Evolutionary conservation across 2,888 invertebrate genomes (phyloP).

Genomic region (Cephus pygmeus): DNA sequence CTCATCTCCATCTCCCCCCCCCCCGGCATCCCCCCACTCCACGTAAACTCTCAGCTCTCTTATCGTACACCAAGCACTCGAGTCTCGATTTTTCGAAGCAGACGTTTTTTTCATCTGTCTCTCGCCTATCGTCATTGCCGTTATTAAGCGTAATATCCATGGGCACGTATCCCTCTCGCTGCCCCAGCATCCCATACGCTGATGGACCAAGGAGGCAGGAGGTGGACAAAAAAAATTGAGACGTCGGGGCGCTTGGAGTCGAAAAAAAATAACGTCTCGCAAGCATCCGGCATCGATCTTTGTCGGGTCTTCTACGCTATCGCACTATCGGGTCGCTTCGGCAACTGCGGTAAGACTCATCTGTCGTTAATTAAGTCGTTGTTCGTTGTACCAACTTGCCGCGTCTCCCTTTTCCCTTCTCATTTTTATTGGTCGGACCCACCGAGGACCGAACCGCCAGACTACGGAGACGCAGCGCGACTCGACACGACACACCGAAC

Average conservation of each 20-base stretch:
- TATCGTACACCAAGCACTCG: background rate
- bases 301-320: slow-evolving; percentile 3
- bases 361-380: slow-evolving; percentile 43
- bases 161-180: background rate
- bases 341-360: slow-evolving; percentile 16
- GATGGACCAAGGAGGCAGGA: background rate
- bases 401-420: slow-evolving; percentile 6
- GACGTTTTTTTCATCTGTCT: background rate
- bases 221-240: slow-evolving; percentile 1
- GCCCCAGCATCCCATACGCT: background rate
- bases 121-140: background rate
- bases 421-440: slow-evolving; percentile 15
- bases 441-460: background rate
- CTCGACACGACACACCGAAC: background rate
- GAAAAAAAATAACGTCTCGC: background rate
- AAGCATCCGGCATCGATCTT: slow-evolving; percentile 6
- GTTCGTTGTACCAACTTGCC: slow-evolving; percentile 20
- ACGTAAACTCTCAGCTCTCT: background rate
- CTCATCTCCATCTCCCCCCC: slow-evolving; percentile 34
- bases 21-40: slow-evolving; percentile 3
- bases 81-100: background rate
- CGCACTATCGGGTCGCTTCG: slow-evolving; percentile 1
- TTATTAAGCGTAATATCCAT: background rate
- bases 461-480: background rate
- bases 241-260: slow-evolving; percentile 17